These are phyloP conservation scores for Phymanthus crucifer DNA, from an alignment of 92 coral and sea anemone genomes.

Conservation along the genomic window DNA sequence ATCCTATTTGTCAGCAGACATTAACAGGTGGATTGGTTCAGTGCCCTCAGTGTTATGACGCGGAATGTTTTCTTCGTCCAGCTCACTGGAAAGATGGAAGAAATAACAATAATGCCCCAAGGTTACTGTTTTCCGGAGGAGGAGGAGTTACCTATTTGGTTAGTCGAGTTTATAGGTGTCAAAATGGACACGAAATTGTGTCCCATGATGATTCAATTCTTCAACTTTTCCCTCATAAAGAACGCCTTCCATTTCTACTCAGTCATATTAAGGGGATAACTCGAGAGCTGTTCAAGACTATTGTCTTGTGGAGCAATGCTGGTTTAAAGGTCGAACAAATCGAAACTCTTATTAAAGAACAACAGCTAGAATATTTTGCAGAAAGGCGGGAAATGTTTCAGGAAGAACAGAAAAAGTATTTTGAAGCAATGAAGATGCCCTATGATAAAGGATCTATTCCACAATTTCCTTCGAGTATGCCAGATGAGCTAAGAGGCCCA, in stretches of 20 bases:
- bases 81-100: constrained; percentile 62
- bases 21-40: constrained; percentile 31
- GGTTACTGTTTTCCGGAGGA: constrained; percentile 6
- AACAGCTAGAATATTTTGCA: constrained; percentile 44
- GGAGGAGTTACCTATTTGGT: constrained; percentile 39
- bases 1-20: constrained; percentile 48
- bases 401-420: constrained; percentile 10
- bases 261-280: constrained; percentile 48
- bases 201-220: constrained; percentile 40
- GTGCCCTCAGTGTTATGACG: constrained; percentile 42
- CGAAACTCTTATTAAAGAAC: constrained; percentile 45
- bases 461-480: constrained; percentile 34
- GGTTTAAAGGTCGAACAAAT: constrained; percentile 20
- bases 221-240: constrained; percentile 34
- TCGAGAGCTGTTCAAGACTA: constrained; percentile 43
- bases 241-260: constrained; percentile 42
- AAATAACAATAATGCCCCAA: constrained; percentile 34
- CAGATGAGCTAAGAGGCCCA: constrained; percentile 48
- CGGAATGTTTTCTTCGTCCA: constrained; percentile 35
- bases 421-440: not conserved
- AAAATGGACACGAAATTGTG: constrained; percentile 38
- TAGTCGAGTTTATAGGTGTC: constrained; percentile 49
- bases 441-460: not conserved
- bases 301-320: not conserved
- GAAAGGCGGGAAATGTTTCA: constrained; percentile 44